Evolutionary conservation across 1,140 invertebrate genomes (phyloP).

Genomic region (Drosophila elegans): DNA sequence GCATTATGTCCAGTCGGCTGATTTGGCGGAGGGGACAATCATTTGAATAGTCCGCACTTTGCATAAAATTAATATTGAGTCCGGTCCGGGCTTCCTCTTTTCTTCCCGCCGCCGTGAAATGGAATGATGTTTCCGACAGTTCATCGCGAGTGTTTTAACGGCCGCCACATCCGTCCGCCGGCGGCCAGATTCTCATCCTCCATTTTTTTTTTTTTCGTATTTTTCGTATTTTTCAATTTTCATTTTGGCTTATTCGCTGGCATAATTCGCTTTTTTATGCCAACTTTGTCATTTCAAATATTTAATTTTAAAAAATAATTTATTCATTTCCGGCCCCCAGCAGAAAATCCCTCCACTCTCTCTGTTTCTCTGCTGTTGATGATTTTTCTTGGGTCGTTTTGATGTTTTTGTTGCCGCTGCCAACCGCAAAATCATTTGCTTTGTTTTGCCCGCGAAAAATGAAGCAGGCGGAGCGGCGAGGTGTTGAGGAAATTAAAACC

Average conservation of each 20-base stretch:
- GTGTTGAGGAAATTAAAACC: slow-evolving; percentile 58
- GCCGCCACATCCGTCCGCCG: slow-evolving; percentile 64
- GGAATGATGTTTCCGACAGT: slow-evolving; percentile 61
- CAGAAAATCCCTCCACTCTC: background rate
- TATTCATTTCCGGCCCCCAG: slow-evolving; percentile 70
- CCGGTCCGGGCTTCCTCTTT: too few species aligned
- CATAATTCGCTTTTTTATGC: slow-evolving; percentile 77
- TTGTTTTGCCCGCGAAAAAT: slow-evolving; percentile 21
- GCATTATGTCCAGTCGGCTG: slow-evolving; percentile 65
- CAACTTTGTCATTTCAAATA: slow-evolving; percentile 81
- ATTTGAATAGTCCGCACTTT: slow-evolving; percentile 62
- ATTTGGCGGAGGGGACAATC: slow-evolving; percentile 45
- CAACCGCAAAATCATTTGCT: slow-evolving; percentile 67
- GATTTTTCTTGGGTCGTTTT: slow-evolving; percentile 33
- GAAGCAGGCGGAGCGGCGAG: background rate
- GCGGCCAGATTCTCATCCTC: slow-evolving; percentile 8
- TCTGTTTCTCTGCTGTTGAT: slow-evolving; percentile 41
- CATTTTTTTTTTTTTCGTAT: slow-evolving; percentile 1
- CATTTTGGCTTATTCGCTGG: slow-evolving; percentile 34
- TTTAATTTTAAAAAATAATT: slow-evolving; percentile 81
- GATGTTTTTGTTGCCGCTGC: slow-evolving; percentile 17
- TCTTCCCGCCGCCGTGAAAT: background rate
- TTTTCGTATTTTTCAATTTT: background rate
- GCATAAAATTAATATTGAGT: slow-evolving; percentile 78
- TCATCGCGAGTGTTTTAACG: slow-evolving; percentile 81